Percentiles rank a stretch among this genome's conserved stretches.
Conservation (phyloP, 1,140 invertebrate species). For the Pseudobourletiella spinata region DNA sequence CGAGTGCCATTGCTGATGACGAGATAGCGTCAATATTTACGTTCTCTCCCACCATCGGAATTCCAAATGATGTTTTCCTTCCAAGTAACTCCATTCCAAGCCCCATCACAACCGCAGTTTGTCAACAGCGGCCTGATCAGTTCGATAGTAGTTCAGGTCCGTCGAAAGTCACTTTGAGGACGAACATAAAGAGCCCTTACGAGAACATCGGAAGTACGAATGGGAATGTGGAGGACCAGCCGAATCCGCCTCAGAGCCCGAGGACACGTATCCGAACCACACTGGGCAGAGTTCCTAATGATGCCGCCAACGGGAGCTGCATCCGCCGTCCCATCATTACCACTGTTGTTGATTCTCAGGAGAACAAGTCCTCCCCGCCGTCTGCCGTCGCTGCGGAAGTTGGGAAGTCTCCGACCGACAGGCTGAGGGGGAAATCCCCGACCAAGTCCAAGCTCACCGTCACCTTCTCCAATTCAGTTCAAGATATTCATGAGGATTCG, state of each 20-base stretch:
- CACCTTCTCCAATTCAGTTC: slow-evolving; percentile 32
- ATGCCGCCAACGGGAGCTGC: slow-evolving; percentile 1
- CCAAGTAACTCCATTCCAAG: slow-evolving; percentile 5
- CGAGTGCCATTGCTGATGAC: slow-evolving; percentile 1
- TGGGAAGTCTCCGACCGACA: background rate
- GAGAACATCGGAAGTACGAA: slow-evolving; percentile 19
- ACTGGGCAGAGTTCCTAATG: slow-evolving; percentile 1
- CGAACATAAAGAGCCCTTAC: slow-evolving; percentile 22
- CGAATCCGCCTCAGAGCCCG: background rate
- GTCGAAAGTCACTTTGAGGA: background rate
- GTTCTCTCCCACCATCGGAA: slow-evolving; percentile 3
- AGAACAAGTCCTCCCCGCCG: no score
- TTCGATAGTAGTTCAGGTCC: background rate
- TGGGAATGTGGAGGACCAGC: background rate
- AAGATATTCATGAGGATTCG: slow-evolving; percentile 27
- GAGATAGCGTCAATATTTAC: slow-evolving; percentile 26
- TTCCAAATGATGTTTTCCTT: slow-evolving; percentile 19
- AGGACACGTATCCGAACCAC: slow-evolving; percentile 18
- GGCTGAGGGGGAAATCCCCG: slow-evolving; percentile 1
- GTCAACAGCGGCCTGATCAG: background rate
- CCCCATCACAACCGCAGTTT: background rate
- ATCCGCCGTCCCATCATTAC: slow-evolving; percentile 20
- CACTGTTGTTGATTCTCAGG: slow-evolving; percentile 13
- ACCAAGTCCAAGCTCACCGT: slow-evolving; percentile 31
- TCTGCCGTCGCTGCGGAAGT: slow-evolving; percentile 19